phyloP scores from a whole-genome alignment of 2,888 invertebrate genomes.

The Xestia xanthographa region DNA sequence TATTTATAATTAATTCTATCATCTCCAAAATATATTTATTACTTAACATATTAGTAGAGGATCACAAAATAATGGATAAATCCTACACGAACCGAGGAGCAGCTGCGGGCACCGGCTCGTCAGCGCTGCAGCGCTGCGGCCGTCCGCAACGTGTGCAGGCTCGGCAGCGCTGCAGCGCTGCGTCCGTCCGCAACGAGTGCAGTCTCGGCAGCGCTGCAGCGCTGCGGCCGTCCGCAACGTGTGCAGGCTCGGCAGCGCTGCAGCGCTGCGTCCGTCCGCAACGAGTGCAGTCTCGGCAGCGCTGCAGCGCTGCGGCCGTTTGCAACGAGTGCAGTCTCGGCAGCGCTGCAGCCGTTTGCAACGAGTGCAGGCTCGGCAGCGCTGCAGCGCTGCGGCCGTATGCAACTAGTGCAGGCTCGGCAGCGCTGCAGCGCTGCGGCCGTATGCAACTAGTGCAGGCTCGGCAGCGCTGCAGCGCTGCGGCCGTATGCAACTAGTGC shows the following conservation, averaged over 20 bases:
- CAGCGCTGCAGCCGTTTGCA: not conserved
- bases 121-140: not conserved
- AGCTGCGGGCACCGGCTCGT: not conserved
- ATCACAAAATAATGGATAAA: constrained; percentile 75
- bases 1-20: constrained; percentile 64
- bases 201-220: not conserved
- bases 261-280: not conserved
- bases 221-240: not conserved
- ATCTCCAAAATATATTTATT: constrained; percentile 73
- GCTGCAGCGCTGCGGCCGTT: constrained; percentile 4
- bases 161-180: constrained; percentile 6
- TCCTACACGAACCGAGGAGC: constrained; percentile 57
- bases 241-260: not conserved
- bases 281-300: not conserved
- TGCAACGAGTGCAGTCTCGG: constrained; percentile 8
- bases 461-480: constrained; percentile 8
- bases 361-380: not conserved
- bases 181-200: constrained; percentile 13
- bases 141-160: not conserved
- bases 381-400: constrained; percentile 9
- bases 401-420: constrained; percentile 4
- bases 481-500: not conserved
- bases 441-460: not conserved
- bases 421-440: constrained; percentile 1
- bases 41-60: constrained; percentile 72